Percentiles rank a stretch among this genome's conserved stretches.
phyloP scores from a whole-genome alignment of 1,140 invertebrate genomes.

The Cylas formicarius region DNA sequence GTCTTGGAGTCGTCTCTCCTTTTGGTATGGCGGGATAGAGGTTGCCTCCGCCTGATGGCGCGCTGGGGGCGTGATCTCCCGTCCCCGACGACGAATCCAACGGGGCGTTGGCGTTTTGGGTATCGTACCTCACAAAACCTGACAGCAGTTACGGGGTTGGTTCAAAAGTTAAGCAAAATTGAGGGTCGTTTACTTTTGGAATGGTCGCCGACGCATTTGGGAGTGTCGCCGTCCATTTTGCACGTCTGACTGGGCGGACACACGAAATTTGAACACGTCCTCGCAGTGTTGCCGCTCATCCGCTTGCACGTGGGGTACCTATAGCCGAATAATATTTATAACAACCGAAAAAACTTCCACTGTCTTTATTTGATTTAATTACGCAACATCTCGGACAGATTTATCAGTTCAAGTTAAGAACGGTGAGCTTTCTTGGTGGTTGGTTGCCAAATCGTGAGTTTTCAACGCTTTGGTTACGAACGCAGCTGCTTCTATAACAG shows the following conservation, averaged over 20 bases:
- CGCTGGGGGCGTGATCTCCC: slow-evolving; percentile 6
- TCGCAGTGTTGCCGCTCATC: slow-evolving; percentile 9
- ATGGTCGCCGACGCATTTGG: slow-evolving; percentile 34
- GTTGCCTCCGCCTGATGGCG: slow-evolving; percentile 1
- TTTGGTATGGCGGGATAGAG: slow-evolving; percentile 17
- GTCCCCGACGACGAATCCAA: slow-evolving; percentile 4
- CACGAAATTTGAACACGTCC: slow-evolving; percentile 31
- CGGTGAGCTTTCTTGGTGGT: no score
- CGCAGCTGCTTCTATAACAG: no score
- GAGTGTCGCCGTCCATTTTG: slow-evolving; percentile 34
- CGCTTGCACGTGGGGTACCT: slow-evolving; percentile 39
- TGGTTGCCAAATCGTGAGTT: no score
- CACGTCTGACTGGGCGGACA: slow-evolving; percentile 37
- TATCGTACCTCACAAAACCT: slow-evolving; percentile 20
- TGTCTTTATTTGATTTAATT: no score
- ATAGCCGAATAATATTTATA: slow-evolving; percentile 4
- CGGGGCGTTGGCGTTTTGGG: slow-evolving; percentile 16
- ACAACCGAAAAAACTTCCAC: no score
- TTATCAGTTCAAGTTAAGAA: no score
- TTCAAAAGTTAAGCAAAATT: not conserved
- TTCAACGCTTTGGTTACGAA: no score
- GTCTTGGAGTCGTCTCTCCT: slow-evolving; percentile 22
- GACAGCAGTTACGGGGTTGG: not conserved
- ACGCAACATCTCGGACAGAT: no score
- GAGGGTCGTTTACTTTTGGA: slow-evolving; percentile 26